Conservation (phyloP, 2,113 vertebrate species). For the Saguinus imperator region DNA sequence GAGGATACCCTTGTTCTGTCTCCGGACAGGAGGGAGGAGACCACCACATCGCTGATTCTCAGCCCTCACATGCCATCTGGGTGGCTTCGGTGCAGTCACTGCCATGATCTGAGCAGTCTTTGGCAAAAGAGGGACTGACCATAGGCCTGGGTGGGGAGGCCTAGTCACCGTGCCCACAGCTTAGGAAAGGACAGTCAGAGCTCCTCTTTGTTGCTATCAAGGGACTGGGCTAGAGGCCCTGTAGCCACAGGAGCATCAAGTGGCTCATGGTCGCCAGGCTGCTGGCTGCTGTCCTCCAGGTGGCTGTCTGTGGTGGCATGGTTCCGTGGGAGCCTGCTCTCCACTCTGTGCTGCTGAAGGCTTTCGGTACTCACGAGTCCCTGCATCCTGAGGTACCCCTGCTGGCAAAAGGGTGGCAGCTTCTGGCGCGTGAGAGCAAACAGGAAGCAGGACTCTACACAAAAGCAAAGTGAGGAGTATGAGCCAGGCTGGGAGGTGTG, state of each 20-base stretch:
- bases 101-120: constrained; percentile 61
- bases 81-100: not conserved
- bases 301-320: constrained; percentile 2
- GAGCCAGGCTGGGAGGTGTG: not conserved
- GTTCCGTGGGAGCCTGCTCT: constrained; percentile 79
- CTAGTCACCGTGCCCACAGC: not conserved
- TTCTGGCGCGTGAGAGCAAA: constrained; percentile 90
- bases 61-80: not conserved
- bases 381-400: constrained; percentile 89
- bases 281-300: not conserved
- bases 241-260: constrained; percentile 44
- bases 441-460: constrained; percentile 94
- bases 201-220: constrained; percentile 84
- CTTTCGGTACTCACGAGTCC: constrained; percentile 83
- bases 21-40: not conserved
- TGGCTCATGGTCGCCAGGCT: constrained; percentile 23
- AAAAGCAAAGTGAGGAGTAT: constrained; percentile 35
- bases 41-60: fast-evolving
- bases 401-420: constrained; percentile 92
- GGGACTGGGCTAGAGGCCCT: constrained; percentile 73
- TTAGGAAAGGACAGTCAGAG: constrained; percentile 81
- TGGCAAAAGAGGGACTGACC: constrained; percentile 46
- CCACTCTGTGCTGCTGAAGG: constrained; percentile 72
- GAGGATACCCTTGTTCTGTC: not conserved
- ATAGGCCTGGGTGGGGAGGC: constrained; percentile 16